These are phyloP conservation scores for Dendrocincla tyrannina DNA, from an alignment of 2,797 vertebrate species.

Conservation along the genomic window DNA sequence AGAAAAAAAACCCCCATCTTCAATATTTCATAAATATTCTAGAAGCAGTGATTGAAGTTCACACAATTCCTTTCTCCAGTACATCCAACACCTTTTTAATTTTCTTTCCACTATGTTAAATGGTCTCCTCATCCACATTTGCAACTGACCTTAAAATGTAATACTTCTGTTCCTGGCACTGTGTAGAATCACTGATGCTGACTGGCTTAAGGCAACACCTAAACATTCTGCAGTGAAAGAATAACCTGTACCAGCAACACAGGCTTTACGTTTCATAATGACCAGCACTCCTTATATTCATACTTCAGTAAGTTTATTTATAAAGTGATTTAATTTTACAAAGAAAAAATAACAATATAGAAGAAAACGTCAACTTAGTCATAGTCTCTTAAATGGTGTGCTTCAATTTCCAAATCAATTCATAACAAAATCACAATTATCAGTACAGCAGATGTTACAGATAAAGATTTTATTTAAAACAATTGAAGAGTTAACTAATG, in stretches of 20 bases:
- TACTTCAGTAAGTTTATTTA: slow-evolving; percentile 45
- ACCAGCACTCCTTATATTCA: not conserved
- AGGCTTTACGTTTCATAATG: slow-evolving; percentile 20
- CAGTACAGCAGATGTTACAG: not conserved
- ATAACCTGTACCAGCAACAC: not conserved
- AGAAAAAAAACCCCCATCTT: not conserved
- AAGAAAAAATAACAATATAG: slow-evolving; percentile 16
- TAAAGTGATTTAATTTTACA: slow-evolving; percentile 53
- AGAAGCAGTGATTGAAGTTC: not conserved
- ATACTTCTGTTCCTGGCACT: not conserved
- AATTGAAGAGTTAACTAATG: not conserved
- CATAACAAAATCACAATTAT: not conserved
- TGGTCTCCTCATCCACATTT: not conserved
- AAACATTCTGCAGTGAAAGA: not conserved
- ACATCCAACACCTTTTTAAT: not conserved
- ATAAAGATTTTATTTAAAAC: slow-evolving; percentile 2
- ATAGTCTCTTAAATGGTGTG: not conserved
- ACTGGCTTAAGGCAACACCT: not conserved
- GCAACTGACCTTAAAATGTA: not conserved
- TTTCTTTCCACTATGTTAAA: not conserved
- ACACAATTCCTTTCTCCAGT: not conserved
- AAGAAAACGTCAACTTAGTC: not conserved
- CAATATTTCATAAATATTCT: not conserved
- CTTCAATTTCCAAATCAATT: slow-evolving; percentile 28
- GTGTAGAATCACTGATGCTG: not conserved